A percentile compares a stretch with the other conserved stretches of the same genome.
phyloP scores from a whole-genome alignment of 2,888 invertebrate species.

The Hofmannophila pseudospretella region DNA sequence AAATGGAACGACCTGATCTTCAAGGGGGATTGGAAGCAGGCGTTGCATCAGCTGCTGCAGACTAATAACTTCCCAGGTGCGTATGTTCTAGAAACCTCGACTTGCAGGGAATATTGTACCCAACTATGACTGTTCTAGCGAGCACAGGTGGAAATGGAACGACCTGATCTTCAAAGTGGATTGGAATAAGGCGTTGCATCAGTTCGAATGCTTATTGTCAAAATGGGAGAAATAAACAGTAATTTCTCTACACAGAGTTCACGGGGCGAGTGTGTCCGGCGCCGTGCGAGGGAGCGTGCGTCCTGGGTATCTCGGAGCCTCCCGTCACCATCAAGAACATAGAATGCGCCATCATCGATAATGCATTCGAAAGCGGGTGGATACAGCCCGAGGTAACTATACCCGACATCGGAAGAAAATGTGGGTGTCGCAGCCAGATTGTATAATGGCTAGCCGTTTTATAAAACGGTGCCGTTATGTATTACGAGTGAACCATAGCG shows the following conservation, averaged over 20 bases:
- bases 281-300: constrained; percentile 99
- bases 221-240: neutral
- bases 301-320: constrained; percentile 95
- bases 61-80: constrained; percentile 98
- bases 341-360: constrained; percentile 98
- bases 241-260: constrained; percentile 78
- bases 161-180: too few relatives aligned
- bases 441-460: too few relatives aligned
- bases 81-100: constrained; percentile 80
- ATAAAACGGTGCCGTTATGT: too few relatives aligned
- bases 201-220: too few relatives aligned
- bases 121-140: too few relatives aligned
- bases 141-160: too few relatives aligned
- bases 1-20: constrained; percentile 99
- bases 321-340: constrained; percentile 99
- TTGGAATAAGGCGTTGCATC: neutral
- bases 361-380: constrained; percentile 98
- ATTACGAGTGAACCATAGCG: too few relatives aligned
- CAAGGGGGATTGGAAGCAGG: constrained; percentile 95
- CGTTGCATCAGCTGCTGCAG: constrained; percentile 93
- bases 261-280: constrained; percentile 97
- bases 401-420: too few relatives aligned
- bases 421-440: too few relatives aligned
- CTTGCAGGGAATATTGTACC: too few relatives aligned
- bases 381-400: constrained; percentile 86